Evolutionary conservation across 2,888 invertebrate species (phyloP).

Genomic region (Lathronympha strigana): DNA sequence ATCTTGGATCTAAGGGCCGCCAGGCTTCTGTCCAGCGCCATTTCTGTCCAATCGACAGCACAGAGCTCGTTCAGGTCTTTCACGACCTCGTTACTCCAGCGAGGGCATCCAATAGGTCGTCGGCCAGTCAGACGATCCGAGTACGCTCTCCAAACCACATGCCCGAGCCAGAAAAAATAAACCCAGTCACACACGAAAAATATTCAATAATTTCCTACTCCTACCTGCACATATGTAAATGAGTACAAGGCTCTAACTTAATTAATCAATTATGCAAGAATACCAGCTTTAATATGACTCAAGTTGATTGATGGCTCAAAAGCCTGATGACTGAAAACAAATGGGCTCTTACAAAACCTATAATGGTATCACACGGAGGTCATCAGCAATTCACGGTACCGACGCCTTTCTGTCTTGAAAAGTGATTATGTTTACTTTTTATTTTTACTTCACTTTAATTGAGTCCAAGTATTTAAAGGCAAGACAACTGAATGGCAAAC

Average conservation of each 20-base stretch:
- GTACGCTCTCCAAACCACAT: too few relatives aligned
- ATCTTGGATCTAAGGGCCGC: too few relatives aligned
- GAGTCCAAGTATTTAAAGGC: too few relatives aligned
- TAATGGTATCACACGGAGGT: conserved; percentile 18
- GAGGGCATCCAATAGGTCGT: too few relatives aligned
- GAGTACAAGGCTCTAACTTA: background rate
- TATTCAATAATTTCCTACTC: background rate
- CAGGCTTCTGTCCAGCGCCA: too few relatives aligned
- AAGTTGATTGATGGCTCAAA: conserved; percentile 29
- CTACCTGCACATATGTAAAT: background rate
- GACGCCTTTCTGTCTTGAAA: background rate
- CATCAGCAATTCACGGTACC: background rate
- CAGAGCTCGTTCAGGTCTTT: too few relatives aligned
- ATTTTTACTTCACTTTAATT: too few relatives aligned
- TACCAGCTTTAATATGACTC: conserved; percentile 23
- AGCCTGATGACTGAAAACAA: conserved; percentile 26
- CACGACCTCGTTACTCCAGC: too few relatives aligned
- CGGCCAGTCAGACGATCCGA: too few relatives aligned
- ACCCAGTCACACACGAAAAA: background rate
- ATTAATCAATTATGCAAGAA: conserved; percentile 24
- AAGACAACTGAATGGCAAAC: too few relatives aligned
- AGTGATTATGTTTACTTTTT: background rate
- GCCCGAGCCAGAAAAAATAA: too few relatives aligned
- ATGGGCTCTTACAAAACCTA: conserved; percentile 29
- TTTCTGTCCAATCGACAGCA: too few relatives aligned